phyloP scores from a whole-genome alignment of 2,888 invertebrate species.

The Microctonus aethiopoides region DNA sequence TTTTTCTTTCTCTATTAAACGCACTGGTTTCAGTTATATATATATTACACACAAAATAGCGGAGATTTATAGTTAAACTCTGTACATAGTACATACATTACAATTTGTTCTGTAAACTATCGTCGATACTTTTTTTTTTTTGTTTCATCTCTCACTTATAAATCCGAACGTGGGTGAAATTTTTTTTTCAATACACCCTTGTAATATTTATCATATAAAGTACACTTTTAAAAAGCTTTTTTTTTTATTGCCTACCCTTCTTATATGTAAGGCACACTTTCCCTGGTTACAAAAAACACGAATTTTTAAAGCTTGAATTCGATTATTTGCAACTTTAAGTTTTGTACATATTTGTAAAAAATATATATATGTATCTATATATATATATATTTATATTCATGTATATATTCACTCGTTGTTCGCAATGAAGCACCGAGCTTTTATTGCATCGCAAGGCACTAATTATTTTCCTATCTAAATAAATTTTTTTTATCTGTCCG shows the following conservation, averaged over 20 bases:
- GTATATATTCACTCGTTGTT: slow-evolving; percentile 5
- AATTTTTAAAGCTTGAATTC: background rate
- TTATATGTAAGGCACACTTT: slow-evolving; percentile 20
- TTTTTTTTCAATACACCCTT: background rate
- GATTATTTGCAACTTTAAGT: slow-evolving; percentile 1
- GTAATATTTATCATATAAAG: background rate
- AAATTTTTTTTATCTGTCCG: slow-evolving; percentile 29
- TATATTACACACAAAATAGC: slow-evolving; percentile 25
- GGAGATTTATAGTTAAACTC: slow-evolving; percentile 45
- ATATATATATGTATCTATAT: too few species aligned
- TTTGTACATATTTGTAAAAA: slow-evolving; percentile 32
- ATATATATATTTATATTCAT: too few species aligned
- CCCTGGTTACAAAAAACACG: background rate
- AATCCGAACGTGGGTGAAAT: background rate
- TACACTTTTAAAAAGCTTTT: slow-evolving; percentile 20
- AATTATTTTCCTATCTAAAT: slow-evolving; percentile 10
- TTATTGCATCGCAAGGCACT: slow-evolving; percentile 3
- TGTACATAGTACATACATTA: slow-evolving; percentile 63
- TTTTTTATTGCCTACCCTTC: slow-evolving; percentile 7
- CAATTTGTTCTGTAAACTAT: slow-evolving; percentile 39
- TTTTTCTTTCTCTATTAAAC: background rate
- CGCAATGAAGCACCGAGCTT: background rate
- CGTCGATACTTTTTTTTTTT: background rate
- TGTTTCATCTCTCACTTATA: background rate
- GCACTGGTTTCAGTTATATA: slow-evolving; percentile 14